Base-by-base conservation (phyloP, 2,797 vertebrate genomes). In the Tragelaphus oryx region DNA sequence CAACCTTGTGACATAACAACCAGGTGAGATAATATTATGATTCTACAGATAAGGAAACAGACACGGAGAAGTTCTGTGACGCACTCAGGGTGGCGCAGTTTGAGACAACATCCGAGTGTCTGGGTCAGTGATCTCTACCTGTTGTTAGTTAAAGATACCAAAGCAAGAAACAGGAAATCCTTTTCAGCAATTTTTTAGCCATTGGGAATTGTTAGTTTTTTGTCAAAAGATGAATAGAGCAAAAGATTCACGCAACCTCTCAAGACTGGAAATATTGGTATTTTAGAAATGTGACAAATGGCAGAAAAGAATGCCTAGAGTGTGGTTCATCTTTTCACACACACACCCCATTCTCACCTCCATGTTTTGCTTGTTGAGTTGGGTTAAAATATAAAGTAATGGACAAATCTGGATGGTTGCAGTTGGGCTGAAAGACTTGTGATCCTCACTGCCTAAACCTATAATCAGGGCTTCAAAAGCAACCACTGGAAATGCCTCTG, bases 151-250 rank as follows among this genome's bases (percentile, higher is more conserved):
- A 50, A 79, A 75, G 44, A n/a, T 44, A 22, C 79, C 94, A 90
- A 87, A 92, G 33, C 18, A 65, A 96, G 94, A 96, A 89, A 90
- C n/a, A 90, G 48, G 44, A 75, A 74, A 68, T 86, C 50, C 24
- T 95, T 50, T 60, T 82, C 33, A 84, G 30, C 71, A 82, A 76
- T 57, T 22, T 86, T 55, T 78, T 55, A 94, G 62, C 41, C 78
- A 48, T 37, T 76, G 81, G 26, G 26, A 86, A 94, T 85, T 50
- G 75, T 82, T 85, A 60, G 28, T 65, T 78, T 62, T 79, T 93
- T 62, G 37, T 95, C 16, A 71, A 76, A 83, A 94, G 74, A 80
- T 44, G 20, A 87, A 50, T 20, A 76, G 26, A 84, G 12, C 33
- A 54, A 90, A 96, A 82, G 37, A 52, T 75, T 79, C 57, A 16